phyloP scores from a whole-genome alignment of 1,140 invertebrate genomes.

The Meloidogyne chitwoodi region DNA sequence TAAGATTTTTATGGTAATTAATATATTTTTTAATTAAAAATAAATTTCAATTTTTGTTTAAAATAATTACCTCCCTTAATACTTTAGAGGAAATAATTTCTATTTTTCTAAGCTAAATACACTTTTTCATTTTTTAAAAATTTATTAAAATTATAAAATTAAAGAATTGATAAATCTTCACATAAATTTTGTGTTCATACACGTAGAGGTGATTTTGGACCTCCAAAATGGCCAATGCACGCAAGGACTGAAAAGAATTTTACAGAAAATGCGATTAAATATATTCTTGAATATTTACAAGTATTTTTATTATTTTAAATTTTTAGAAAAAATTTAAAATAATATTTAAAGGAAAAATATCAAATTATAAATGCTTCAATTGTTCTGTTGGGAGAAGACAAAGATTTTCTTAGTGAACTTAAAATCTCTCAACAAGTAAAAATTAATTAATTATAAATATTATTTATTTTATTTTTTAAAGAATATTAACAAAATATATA shows the following conservation, averaged over 20 bases:
- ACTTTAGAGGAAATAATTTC: too few species aligned
- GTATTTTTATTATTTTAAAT: not conserved
- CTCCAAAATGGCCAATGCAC: not conserved
- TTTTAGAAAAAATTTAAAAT: not conserved
- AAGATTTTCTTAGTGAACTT: not conserved
- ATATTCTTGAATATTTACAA: not conserved
- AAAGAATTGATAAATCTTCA: not conserved
- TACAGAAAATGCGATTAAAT: not conserved
- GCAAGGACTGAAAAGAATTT: not conserved
- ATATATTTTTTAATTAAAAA: not conserved
- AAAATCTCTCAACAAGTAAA: not conserved
- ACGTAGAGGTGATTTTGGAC: not conserved
- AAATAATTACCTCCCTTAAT: too few species aligned
- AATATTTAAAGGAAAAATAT: not conserved
- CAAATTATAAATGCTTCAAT: not conserved
- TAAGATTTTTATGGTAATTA: not conserved
- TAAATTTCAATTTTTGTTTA: too few species aligned
- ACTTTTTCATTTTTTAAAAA: not conserved
- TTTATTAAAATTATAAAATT: not conserved
- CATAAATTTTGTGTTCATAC: not conserved
- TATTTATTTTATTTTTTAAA: too few species aligned
- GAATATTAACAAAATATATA: conserved; percentile 1
- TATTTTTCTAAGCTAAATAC: too few species aligned
- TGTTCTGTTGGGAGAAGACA: not conserved
- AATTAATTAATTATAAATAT: too few species aligned